Evolutionary conservation across 2,888 invertebrate genomes (phyloP).

Genomic region (Ypsolopha sequella): DNA sequence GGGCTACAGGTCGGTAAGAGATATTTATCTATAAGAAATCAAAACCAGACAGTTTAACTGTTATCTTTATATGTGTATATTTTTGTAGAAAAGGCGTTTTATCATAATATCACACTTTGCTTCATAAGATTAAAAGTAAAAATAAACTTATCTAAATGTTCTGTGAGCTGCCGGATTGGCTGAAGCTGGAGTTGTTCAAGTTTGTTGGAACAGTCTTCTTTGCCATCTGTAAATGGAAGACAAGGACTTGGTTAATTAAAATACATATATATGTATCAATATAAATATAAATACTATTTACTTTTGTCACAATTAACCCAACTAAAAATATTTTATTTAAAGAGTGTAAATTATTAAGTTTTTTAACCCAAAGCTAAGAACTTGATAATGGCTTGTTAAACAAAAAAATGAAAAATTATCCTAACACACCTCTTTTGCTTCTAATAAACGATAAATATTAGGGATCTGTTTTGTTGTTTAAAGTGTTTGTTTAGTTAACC

Average conservation of each 20-base stretch:
- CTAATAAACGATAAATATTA: too few species aligned
- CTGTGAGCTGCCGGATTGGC: slow-evolving; percentile 39
- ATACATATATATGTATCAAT: too few species aligned
- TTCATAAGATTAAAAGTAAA: not conserved
- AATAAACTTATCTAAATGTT: not conserved
- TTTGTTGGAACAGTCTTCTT: slow-evolving; percentile 32
- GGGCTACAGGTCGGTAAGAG: too few species aligned
- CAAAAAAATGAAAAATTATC: too few species aligned
- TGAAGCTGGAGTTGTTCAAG: slow-evolving; percentile 46
- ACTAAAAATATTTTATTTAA: not conserved
- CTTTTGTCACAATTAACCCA: not conserved
- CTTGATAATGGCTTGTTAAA: too few species aligned
- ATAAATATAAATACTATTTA: not conserved
- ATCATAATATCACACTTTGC: too few species aligned
- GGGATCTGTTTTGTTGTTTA: too few species aligned
- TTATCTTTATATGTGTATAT: slow-evolving; percentile 10
- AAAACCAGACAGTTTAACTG: slow-evolving; percentile 27
- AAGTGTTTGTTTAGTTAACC: too few species aligned
- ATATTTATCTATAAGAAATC: slow-evolving; percentile 10
- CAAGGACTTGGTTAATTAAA: not conserved
- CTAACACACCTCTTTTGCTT: too few species aligned
- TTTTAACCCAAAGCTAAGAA: too few species aligned
- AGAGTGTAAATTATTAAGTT: not conserved
- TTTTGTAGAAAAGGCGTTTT: too few species aligned
- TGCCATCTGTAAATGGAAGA: slow-evolving; percentile 38